Evolutionary conservation across 2,113 vertebrate genomes (phyloP).

Genomic region (Centropus unirufus): DNA sequence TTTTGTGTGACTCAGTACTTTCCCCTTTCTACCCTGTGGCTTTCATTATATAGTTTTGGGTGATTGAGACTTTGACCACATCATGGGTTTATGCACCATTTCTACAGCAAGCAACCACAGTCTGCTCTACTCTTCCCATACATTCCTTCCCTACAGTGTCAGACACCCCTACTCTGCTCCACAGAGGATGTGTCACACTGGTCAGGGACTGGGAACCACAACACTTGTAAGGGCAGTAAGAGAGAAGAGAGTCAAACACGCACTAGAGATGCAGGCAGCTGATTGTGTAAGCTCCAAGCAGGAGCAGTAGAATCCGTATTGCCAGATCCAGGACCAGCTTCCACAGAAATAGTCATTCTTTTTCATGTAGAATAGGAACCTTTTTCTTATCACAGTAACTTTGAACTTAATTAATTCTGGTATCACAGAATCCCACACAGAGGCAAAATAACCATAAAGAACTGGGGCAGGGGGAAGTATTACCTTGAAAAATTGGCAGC

Average conservation of each 20-base stretch:
- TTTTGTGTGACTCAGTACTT: neutral
- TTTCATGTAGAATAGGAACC: neutral
- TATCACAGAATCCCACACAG: neutral
- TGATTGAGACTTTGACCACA: neutral
- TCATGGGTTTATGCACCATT: neutral
- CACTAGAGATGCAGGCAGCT: neutral
- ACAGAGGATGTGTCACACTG: fast-evolving
- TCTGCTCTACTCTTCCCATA: neutral
- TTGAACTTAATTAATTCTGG: neutral
- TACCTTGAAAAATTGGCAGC: neutral
- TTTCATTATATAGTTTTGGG: neutral
- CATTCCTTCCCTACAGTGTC: neutral
- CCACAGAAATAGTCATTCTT: neutral
- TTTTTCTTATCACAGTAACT: neutral
- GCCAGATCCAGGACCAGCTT: neutral
- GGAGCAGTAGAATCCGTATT: neutral
- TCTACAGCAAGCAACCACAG: neutral
- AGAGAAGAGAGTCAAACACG: neutral
- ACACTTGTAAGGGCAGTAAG: neutral
- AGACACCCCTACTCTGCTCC: neutral
- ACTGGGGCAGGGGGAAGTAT: neutral
- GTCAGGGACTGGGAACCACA: neutral
- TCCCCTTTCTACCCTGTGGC: neutral
- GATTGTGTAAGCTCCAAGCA: neutral
- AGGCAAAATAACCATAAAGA: neutral